These are phyloP conservation scores for Pachymerium ferrugineum DNA, from an alignment of 2,888 invertebrate species.

Conservation along the genomic window DNA sequence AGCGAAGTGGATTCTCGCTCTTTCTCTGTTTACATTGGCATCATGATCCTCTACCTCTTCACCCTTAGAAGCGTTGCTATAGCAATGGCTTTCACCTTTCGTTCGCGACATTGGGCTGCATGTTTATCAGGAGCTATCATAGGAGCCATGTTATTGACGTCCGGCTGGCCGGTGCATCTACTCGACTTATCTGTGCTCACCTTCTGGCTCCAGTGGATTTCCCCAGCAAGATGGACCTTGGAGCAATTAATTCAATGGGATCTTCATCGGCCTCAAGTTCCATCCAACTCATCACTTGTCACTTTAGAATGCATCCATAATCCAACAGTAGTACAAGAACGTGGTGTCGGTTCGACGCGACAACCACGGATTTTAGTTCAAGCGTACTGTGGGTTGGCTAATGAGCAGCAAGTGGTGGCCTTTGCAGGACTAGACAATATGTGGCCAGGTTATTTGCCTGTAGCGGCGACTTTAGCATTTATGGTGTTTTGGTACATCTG, in stretches of 20 bases:
- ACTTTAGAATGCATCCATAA: slow-evolving; percentile 44
- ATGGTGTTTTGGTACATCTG: slow-evolving; percentile 36
- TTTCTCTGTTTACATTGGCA: slow-evolving; percentile 41
- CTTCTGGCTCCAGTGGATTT: slow-evolving; percentile 62
- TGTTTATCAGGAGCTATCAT: slow-evolving; percentile 58
- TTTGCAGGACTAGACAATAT: slow-evolving; percentile 30
- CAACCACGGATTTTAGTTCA: slow-evolving; percentile 51
- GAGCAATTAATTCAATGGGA: slow-evolving; percentile 54
- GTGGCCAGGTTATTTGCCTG: slow-evolving; percentile 34
- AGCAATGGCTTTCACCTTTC: slow-evolving; percentile 62
- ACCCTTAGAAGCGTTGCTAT: slow-evolving; percentile 48
- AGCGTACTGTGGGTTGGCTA: slow-evolving; percentile 41
- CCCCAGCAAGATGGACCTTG: slow-evolving; percentile 67
- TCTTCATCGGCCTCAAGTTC: slow-evolving; percentile 33
- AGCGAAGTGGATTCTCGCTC: slow-evolving; percentile 39
- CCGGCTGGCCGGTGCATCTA: slow-evolving; percentile 65
- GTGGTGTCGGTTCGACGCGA: slow-evolving; percentile 31
- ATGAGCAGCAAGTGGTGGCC: slow-evolving; percentile 35
- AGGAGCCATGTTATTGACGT: slow-evolving; percentile 55
- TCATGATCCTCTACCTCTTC: slow-evolving; percentile 46
- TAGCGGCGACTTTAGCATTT: slow-evolving; percentile 35
- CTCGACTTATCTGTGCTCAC: slow-evolving; percentile 62
- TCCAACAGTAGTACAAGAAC: slow-evolving; percentile 74
- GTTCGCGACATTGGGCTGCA: slow-evolving; percentile 58
- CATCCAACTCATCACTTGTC: slow-evolving; percentile 31